Evolutionary conservation across 2,797 vertebrate genomes (phyloP).

Genomic region (Loris lydekkerianus): DNA sequence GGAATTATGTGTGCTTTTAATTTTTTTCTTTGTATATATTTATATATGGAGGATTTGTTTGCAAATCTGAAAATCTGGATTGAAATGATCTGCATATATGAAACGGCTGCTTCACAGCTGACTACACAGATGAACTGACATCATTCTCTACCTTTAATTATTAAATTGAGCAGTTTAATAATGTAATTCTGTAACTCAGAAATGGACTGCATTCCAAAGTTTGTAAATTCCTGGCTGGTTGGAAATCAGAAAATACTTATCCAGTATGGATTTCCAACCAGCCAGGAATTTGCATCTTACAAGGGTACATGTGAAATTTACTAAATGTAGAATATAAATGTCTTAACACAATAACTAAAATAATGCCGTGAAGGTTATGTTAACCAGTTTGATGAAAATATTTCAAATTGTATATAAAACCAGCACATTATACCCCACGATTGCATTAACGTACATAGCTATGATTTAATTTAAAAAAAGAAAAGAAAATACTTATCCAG

Average conservation of each 20-base stretch:
- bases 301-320: no score
- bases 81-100: slow-evolving; percentile 38
- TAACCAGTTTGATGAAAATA: no score
- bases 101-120: neutral
- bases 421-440: no score
- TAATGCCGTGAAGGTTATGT: no score
- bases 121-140: neutral
- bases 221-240: slow-evolving; percentile 42
- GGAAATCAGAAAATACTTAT: slow-evolving; percentile 55
- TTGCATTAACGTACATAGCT: no score
- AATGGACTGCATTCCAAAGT: slow-evolving; percentile 18
- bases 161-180: slow-evolving; percentile 64
- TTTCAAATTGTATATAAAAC: no score
- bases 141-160: slow-evolving; percentile 64
- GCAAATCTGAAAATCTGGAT: slow-evolving; percentile 9
- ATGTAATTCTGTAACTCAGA: slow-evolving; percentile 10
- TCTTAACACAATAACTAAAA: no score
- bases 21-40: slow-evolving; percentile 41
- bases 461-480: no score
- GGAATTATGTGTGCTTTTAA: neutral
- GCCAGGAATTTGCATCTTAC: no score
- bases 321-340: no score
- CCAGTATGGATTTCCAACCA: neutral
- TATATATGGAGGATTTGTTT: slow-evolving; percentile 40
- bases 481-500: slow-evolving; percentile 38